Percentiles rank a stretch among this genome's conserved stretches.
phyloP scores from a whole-genome alignment of 2,888 invertebrate genomes.

The Nipponacmea schrenckii region DNA sequence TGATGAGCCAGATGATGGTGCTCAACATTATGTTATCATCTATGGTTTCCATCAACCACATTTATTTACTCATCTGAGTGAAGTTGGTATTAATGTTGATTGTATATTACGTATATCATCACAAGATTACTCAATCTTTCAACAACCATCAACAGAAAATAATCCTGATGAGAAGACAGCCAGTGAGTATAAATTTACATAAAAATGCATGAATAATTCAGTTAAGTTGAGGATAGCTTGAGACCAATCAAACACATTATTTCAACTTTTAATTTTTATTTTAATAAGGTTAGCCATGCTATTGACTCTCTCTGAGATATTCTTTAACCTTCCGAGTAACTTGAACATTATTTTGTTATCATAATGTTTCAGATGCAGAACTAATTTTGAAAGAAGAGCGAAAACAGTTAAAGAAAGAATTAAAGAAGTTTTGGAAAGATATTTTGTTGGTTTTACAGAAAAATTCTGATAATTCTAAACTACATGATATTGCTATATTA shows the following conservation, averaged over 20 bases:
- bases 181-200: constrained; percentile 33
- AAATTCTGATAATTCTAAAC: constrained; percentile 47
- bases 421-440: constrained; percentile 63
- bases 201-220: background rate
- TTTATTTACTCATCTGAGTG: constrained; percentile 55
- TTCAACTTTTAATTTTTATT: no score
- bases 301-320: no score
- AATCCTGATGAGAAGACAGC: constrained; percentile 54
- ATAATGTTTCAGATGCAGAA: constrained; percentile 40
- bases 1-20: constrained; percentile 68
- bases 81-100: constrained; percentile 59
- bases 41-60: constrained; percentile 62
- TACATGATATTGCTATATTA: constrained; percentile 60
- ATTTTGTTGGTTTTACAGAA: constrained; percentile 51
- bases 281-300: no score
- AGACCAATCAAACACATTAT: no score
- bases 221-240: no score
- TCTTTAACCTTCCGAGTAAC: no score
- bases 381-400: constrained; percentile 47
- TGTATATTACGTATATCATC: constrained; percentile 51
- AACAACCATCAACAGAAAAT: constrained; percentile 19
- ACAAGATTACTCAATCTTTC: constrained; percentile 50
- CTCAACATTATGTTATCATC: constrained; percentile 64
- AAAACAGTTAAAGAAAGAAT: constrained; percentile 40
- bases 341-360: no score